Base-by-base conservation (phyloP, 2,113 vertebrate species). In the Psittacus erithacus region DNA sequence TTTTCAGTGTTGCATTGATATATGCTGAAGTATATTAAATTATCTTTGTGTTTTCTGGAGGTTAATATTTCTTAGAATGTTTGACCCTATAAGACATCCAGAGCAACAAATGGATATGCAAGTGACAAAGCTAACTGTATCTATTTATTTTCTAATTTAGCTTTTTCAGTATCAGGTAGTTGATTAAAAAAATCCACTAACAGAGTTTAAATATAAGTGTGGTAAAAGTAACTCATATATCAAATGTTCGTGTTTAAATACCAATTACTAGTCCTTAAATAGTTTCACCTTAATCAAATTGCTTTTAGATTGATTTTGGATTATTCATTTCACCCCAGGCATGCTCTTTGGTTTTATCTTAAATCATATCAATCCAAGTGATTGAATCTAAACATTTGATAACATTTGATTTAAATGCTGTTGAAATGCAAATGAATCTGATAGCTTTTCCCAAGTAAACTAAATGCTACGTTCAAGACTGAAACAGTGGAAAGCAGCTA, bases 261-360 rank as follows among this genome's bases (percentile, higher is more conserved):
- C 19, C 33, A 75, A 25, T 78, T 44, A 68, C 14, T 92, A 86
- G 86, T 52, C 17, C 14, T 86, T 86, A 75, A 89, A 86, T 3
- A 75, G 13, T 39, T 91, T 88, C 62, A 67, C 10, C 8, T 93
- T 95, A 84, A 95, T 86, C 29, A 92, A 38, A 84, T 39, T 89
- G 43, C 17, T 71, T 89, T 91, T 78, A 91, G 60, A 91, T 89
- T 92, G 76, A 71, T 71, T 86, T 89, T 43, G 10, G 38, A 83
- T 81, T 81, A 53, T 68, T 89, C 25, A 31, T 52, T 95, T 93
- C 35, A 76, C 6, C 17, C 17, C 23, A 82, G 71, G 20, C 43
- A 76, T n/a, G 16, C 28, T 90, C 31, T 63, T 85, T 77, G 9
- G 0, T 25, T 83, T 86, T 49, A 44, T 83, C 90, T 35, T 78